Conservation (phyloP, 2,113 vertebrate species). For the Chamaea fasciata region DNA sequence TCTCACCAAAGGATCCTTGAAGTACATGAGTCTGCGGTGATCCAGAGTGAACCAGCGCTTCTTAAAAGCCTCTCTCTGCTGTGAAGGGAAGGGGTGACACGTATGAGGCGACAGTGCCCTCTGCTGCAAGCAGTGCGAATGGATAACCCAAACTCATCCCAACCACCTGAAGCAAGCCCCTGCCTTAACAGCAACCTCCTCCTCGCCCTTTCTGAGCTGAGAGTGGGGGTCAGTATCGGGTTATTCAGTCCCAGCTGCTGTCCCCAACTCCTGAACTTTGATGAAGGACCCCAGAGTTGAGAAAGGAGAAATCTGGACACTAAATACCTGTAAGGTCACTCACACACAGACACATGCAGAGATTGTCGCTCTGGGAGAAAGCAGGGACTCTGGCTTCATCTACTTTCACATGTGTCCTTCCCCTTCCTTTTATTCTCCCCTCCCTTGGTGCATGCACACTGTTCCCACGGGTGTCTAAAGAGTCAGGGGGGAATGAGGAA, state of each 20-base stretch:
- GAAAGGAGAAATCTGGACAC: slow-evolving; percentile 13
- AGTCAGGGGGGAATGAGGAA: slow-evolving; percentile 13
- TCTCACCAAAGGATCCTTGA: slow-evolving; percentile 88
- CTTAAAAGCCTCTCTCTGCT: slow-evolving; percentile 92
- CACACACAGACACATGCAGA: slow-evolving; percentile 20
- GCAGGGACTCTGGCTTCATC: slow-evolving; percentile 19
- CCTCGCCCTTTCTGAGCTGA: not conserved
- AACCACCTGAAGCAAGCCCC: not conserved
- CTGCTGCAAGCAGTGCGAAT: not conserved
- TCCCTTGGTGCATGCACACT: slow-evolving; percentile 23
- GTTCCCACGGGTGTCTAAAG: slow-evolving; percentile 5
- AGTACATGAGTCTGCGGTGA: slow-evolving; percentile 90
- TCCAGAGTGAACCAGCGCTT: slow-evolving; percentile 92
- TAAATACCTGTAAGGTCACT: slow-evolving; percentile 3
- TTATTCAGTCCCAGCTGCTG: not conserved
- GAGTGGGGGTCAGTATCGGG: not conserved
- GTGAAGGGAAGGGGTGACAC: slow-evolving; percentile 1
- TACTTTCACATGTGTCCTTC: slow-evolving; percentile 40
- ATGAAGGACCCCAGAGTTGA: not conserved
- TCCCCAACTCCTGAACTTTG: not conserved
- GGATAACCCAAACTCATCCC: not conserved
- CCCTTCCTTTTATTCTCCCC: slow-evolving; percentile 47
- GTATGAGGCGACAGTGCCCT: slow-evolving; percentile 33
- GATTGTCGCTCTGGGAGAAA: slow-evolving; percentile 36
- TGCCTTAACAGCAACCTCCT: not conserved